phyloP scores from a whole-genome alignment of 1,140 invertebrate genomes.

The Orchestia grillus region DNA sequence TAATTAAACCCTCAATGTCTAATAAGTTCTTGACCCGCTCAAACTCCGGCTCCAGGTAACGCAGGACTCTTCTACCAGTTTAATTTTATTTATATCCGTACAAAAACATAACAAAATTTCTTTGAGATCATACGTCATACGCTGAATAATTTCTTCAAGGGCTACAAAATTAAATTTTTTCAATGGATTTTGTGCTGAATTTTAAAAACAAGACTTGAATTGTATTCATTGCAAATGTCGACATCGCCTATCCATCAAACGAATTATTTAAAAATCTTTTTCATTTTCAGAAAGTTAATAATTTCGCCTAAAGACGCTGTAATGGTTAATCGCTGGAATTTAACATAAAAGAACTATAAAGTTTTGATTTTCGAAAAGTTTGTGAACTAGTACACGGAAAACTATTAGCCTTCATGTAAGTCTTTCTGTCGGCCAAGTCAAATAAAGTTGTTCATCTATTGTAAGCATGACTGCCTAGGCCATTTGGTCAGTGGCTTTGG shows the following conservation, averaged over 20 bases:
- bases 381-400: background rate
- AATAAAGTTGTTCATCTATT: no score
- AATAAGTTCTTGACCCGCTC: background rate
- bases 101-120: background rate
- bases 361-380: background rate
- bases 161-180: background rate
- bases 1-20: background rate
- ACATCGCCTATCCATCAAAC: background rate
- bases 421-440: no score
- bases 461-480: no score
- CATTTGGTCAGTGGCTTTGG: no score
- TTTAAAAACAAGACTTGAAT: background rate
- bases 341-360: background rate
- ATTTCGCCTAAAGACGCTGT: background rate
- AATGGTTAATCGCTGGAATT: background rate
- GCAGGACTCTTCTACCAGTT: background rate
- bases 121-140: background rate
- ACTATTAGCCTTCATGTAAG: no score
- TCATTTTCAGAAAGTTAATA: background rate
- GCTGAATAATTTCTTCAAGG: background rate
- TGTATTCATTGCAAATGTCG: background rate
- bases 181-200: background rate
- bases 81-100: background rate
- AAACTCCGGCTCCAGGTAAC: background rate
- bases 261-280: background rate